A percentile compares a stretch with the other conserved stretches of the same genome.
Conservation (phyloP, 2,888 invertebrate species). For the Pseudococcus jackbeardsleyi region DNA sequence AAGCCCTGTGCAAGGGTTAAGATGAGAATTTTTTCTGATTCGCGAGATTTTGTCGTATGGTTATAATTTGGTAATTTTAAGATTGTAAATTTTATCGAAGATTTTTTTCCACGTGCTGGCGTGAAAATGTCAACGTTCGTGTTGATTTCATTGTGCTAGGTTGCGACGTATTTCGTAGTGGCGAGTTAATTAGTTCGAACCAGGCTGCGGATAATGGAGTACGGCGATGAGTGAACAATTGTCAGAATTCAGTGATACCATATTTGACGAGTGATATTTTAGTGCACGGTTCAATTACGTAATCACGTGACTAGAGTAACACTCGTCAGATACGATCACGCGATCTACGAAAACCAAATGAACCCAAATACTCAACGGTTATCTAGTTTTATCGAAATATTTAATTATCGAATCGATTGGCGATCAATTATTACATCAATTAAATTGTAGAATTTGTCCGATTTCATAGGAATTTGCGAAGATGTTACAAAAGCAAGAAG, state of each 20-base stretch:
- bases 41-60: neutral
- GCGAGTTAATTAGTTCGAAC: constrained; percentile 36
- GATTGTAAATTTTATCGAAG: neutral
- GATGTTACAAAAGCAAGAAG: constrained; percentile 82
- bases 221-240: constrained; percentile 1
- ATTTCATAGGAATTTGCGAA: constrained; percentile 78
- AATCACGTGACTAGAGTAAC: constrained; percentile 71
- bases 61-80: neutral
- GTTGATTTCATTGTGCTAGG: neutral
- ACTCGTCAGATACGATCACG: constrained; percentile 70
- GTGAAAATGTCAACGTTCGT: constrained; percentile 1
- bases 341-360: neutral
- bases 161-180: neutral
- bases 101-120: neutral
- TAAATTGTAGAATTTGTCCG: neutral
- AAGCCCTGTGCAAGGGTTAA: neutral
- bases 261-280: constrained; percentile 70
- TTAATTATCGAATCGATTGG: no score
- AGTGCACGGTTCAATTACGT: constrained; percentile 69
- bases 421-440: neutral
- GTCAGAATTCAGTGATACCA: constrained; percentile 45
- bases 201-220: neutral
- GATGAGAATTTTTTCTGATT: no score
- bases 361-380: neutral
- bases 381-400: neutral